phyloP scores from a whole-genome alignment of 2,113 vertebrate species.

The Actinemys pallida region DNA sequence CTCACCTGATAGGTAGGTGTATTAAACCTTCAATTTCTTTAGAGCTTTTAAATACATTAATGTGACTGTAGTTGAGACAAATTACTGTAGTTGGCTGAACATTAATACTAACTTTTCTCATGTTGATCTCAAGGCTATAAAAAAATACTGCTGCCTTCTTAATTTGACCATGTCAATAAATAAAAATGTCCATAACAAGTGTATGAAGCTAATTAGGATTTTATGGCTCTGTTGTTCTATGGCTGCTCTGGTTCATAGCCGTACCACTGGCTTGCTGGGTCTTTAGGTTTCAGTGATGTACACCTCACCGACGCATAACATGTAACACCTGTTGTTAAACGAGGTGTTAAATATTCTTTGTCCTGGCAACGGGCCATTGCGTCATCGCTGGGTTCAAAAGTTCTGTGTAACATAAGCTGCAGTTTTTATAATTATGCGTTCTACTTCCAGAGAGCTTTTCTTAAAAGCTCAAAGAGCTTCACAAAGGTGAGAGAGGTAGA shows the following conservation, averaged over 20 bases:
- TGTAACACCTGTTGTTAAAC: constrained; percentile 64
- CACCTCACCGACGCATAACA: constrained; percentile 68
- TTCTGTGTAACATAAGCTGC: not conserved
- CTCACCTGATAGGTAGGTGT: constrained; percentile 12
- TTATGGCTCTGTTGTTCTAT: constrained; percentile 67
- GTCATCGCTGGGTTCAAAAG: constrained; percentile 27
- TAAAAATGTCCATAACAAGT: constrained; percentile 64
- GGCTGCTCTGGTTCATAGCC: constrained; percentile 47
- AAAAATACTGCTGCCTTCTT: constrained; percentile 63
- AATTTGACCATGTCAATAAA: constrained; percentile 73
- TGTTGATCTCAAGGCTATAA: constrained; percentile 60
- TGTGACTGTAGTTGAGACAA: not conserved
- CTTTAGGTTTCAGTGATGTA: constrained; percentile 67
- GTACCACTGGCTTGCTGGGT: constrained; percentile 51
- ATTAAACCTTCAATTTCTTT: not conserved
- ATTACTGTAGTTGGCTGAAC: not conserved
- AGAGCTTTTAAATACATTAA: not conserved
- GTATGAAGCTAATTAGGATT: constrained; percentile 71
- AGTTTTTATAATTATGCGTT: not conserved
- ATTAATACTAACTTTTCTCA: constrained; percentile 51
- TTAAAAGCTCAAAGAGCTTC: not conserved
- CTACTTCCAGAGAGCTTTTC: not conserved
- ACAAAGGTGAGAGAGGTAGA: not conserved
- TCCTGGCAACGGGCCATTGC: constrained; percentile 60
- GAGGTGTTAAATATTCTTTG: constrained; percentile 46